Evolutionary conservation across 2,797 vertebrate genomes (phyloP).

Genomic region (Myiothlypis chrysogaster): DNA sequence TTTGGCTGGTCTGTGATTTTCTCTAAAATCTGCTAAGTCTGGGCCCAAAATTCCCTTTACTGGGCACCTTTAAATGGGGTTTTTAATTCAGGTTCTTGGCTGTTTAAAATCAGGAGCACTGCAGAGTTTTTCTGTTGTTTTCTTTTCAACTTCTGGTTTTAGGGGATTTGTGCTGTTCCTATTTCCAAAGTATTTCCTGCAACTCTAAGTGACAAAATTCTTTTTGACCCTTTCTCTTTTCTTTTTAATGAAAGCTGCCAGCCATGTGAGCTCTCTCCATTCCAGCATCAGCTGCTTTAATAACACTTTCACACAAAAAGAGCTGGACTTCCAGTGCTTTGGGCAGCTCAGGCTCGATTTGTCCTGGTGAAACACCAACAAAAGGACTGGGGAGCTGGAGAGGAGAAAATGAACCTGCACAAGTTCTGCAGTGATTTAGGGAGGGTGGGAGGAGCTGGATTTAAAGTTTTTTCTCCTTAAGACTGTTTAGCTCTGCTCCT

Average conservation of each 20-base stretch:
- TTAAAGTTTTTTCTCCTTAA: neutral
- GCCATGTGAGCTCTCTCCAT: neutral
- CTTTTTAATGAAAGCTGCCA: constrained; percentile 4
- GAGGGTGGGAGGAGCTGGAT: neutral
- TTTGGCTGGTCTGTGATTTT: neutral
- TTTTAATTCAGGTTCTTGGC: neutral
- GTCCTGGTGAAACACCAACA: neutral
- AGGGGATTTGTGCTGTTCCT: neutral
- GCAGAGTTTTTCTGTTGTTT: neutral
- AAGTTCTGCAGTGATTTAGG: neutral
- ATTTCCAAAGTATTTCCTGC: neutral
- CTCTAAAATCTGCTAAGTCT: neutral
- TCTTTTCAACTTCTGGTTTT: neutral
- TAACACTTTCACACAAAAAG: neutral
- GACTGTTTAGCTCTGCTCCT: neutral
- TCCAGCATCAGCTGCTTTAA: neutral
- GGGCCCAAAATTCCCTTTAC: neutral
- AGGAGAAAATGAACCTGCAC: neutral
- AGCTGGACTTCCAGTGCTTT: neutral
- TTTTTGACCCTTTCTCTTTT: neutral
- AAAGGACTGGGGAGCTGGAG: neutral
- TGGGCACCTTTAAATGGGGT: neutral
- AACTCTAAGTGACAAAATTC: neutral
- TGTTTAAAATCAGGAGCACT: neutral
- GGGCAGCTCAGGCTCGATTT: neutral